phyloP scores from a whole-genome alignment of 2,797 vertebrate species.

The Sebastiscus albofasciatus region DNA sequence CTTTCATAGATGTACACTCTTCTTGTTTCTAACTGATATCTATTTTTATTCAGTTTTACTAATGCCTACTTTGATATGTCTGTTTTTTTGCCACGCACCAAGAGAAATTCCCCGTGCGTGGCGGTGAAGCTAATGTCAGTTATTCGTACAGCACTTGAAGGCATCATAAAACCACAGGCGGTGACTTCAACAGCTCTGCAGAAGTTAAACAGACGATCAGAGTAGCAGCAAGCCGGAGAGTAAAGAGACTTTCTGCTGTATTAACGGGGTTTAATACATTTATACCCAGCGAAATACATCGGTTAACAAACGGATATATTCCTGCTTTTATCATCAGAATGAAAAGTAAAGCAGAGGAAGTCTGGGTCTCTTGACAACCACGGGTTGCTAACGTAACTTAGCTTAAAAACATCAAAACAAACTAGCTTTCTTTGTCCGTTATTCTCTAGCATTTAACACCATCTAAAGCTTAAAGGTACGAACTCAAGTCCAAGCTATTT shows the following conservation, averaged over 20 bases:
- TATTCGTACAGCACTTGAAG: slow-evolving; percentile 30
- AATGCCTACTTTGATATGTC: background rate
- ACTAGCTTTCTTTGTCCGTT: background rate
- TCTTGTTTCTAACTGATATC: background rate
- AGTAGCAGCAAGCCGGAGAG: background rate
- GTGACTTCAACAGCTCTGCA: slow-evolving; percentile 45
- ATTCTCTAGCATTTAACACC: background rate
- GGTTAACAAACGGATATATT: background rate
- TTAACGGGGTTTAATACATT: background rate
- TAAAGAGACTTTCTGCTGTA: background rate
- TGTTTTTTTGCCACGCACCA: background rate
- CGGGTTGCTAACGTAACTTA: background rate
- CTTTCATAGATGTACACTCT: too few species aligned
- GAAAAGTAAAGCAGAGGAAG: slow-evolving; percentile 16
- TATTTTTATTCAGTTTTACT: background rate
- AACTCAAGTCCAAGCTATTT: background rate
- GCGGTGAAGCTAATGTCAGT: accelerated
- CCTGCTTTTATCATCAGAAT: slow-evolving; percentile 24
- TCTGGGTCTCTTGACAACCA: slow-evolving; percentile 14
- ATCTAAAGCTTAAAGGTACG: background rate
- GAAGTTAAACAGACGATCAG: slow-evolving; percentile 6
- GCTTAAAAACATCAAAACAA: background rate
- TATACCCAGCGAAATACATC: background rate
- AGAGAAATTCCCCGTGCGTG: background rate
- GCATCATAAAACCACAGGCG: slow-evolving; percentile 47